Evolutionary conservation across 2,113 vertebrate species (phyloP).

Genomic region (Fukomys damarensis): DNA sequence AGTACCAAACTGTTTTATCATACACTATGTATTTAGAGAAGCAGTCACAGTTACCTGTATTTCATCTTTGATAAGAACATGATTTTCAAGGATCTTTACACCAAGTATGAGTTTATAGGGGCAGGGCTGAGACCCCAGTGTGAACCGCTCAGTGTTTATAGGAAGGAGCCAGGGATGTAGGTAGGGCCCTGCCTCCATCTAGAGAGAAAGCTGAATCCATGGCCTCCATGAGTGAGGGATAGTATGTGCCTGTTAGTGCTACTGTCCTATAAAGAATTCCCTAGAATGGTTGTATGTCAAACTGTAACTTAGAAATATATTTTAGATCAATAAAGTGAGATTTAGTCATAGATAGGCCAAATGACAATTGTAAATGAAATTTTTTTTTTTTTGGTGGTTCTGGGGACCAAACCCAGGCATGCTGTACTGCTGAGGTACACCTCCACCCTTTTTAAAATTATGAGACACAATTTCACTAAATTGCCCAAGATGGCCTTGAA

Average conservation of each 20-base stretch:
- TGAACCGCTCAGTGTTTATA: background rate
- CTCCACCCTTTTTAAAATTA: background rate
- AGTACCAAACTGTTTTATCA: background rate
- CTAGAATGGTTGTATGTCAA: background rate
- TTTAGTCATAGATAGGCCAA: background rate
- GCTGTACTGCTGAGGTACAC: background rate
- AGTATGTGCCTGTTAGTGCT: background rate
- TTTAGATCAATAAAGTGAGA: constrained; percentile 6
- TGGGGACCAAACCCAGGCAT: background rate
- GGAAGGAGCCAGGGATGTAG: background rate
- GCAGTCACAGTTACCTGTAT: background rate
- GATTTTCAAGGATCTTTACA: background rate
- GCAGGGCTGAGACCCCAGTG: background rate
- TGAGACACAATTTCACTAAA: background rate
- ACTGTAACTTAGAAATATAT: background rate
- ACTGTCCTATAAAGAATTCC: background rate
- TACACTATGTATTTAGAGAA: background rate
- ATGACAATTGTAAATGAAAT: background rate
- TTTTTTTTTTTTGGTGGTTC: background rate
- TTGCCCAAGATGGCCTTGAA: background rate
- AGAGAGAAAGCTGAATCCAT: background rate
- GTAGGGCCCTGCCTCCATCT: background rate
- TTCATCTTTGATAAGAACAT: background rate
- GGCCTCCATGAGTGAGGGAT: background rate
- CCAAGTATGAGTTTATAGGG: background rate